Conservation (phyloP, 2,888 invertebrate species). For the Drosophila picticornis region DNA sequence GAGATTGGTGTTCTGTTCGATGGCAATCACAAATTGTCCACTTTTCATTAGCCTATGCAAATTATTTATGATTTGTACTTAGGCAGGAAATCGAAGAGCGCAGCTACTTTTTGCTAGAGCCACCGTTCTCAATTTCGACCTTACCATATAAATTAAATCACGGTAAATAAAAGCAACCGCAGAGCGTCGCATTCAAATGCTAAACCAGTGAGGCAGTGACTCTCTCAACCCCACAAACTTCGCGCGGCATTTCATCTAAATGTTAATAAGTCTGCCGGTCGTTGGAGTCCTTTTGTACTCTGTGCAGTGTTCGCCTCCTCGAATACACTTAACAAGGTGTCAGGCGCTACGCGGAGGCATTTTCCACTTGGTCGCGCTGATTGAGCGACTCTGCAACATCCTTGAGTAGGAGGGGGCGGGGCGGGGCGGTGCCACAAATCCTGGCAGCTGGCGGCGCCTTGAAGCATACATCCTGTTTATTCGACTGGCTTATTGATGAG, state of each 20-base stretch:
- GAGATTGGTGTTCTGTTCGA: neutral
- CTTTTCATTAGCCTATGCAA: slow-evolving; percentile 72
- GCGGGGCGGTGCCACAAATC: slow-evolving; percentile 32
- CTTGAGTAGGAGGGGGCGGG: neutral
- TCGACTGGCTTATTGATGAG: slow-evolving; percentile 76
- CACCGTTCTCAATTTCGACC: neutral
- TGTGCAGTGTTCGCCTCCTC: slow-evolving; percentile 9
- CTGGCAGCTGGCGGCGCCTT: slow-evolving; percentile 59
- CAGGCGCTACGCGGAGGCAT: slow-evolving; percentile 72
- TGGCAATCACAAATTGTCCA: neutral
- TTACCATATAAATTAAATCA: slow-evolving; percentile 74
- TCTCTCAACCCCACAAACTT: slow-evolving; percentile 23
- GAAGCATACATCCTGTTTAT: slow-evolving; percentile 75
- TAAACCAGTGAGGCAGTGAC: slow-evolving; percentile 41
- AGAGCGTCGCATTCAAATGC: slow-evolving; percentile 62
- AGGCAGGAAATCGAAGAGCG: slow-evolving; percentile 38
- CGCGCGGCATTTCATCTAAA: slow-evolving; percentile 73
- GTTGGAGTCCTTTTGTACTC: slow-evolving; percentile 7
- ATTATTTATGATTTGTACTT: slow-evolving; percentile 53
- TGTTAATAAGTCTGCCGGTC: slow-evolving; percentile 71
- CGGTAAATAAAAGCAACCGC: slow-evolving; percentile 57
- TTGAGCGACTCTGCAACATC: slow-evolving; percentile 59
- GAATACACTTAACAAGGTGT: slow-evolving; percentile 67
- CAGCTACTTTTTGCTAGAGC: neutral
- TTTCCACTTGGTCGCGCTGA: slow-evolving; percentile 79